A percentile compares a stretch with the other conserved stretches of the same genome.
phyloP scores from a whole-genome alignment of 2,113 vertebrate genomes.

The Eupsittula cactorum region DNA sequence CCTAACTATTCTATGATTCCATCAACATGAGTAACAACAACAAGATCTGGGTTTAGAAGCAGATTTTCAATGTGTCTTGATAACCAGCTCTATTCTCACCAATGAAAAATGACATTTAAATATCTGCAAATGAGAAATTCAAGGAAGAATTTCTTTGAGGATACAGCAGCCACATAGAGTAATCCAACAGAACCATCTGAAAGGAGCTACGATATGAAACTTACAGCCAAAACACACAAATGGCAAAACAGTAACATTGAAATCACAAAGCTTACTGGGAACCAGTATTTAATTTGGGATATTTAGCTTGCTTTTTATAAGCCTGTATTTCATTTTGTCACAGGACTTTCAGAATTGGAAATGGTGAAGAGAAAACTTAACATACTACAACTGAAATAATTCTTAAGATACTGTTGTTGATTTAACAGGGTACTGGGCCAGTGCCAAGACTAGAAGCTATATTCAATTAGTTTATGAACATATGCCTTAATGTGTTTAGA shows the following conservation, averaged over 20 bases:
- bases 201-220: neutral
- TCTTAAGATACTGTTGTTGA: neutral
- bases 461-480: conserved; percentile 37
- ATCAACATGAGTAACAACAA: neutral
- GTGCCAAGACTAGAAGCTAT: neutral
- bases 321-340: neutral
- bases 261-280: neutral
- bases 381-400: neutral
- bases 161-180: neutral
- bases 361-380: neutral
- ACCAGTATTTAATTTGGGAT: neutral
- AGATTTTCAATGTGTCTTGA: neutral
- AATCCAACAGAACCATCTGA: neutral
- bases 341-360: neutral
- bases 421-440: neutral
- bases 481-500: neutral
- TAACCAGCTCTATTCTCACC: neutral
- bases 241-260: neutral
- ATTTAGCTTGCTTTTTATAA: neutral
- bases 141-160: neutral
- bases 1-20: no score
- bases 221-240: neutral
- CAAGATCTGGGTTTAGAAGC: neutral
- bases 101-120: neutral
- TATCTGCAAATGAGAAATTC: neutral